Percentiles rank a stretch among this genome's conserved stretches.
Conservation (phyloP, 2,113 vertebrate genomes). For the Chaetodon auriga region DNA sequence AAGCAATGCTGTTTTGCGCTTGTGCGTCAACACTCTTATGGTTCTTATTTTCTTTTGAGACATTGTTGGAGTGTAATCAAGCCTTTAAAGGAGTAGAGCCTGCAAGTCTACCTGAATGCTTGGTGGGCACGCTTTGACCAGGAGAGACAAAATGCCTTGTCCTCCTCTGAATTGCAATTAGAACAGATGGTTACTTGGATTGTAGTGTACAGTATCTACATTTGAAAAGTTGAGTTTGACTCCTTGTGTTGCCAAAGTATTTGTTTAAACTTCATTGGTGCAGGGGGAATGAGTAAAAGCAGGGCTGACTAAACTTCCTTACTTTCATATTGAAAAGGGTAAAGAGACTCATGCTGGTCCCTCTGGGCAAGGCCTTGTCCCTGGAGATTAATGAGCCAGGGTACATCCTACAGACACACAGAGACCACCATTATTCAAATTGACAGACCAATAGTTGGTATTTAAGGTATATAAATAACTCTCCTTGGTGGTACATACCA, state of each 20-base stretch:
- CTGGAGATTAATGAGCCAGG: conserved; percentile 75
- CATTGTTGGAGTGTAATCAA: conserved; percentile 61
- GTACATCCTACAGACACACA: conserved; percentile 51
- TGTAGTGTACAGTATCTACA: conserved; percentile 28
- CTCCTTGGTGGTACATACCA: conserved; percentile 55
- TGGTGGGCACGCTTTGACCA: conserved; percentile 22
- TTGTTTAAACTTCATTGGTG: conserved; percentile 29
- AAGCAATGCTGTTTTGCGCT: conserved; percentile 59
- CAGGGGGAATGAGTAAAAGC: conserved; percentile 4
- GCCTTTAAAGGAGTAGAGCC: conserved; percentile 43
- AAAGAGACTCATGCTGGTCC: conserved; percentile 48
- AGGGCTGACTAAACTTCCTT: conserved; percentile 19
- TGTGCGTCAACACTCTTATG: conserved; percentile 61
- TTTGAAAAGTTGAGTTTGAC: conserved; percentile 57
- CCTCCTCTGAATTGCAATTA: conserved; percentile 41
- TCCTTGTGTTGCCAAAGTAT: conserved; percentile 40
- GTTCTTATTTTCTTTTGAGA: conserved; percentile 66
- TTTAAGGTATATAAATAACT: conserved; percentile 64
- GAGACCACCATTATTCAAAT: conserved; percentile 72
- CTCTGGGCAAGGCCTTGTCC: conserved; percentile 39
- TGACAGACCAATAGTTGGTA: conserved; percentile 70
- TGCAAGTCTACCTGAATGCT: conserved; percentile 56
- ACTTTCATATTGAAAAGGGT: conserved; percentile 37
- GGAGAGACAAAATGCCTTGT: conserved; percentile 32
- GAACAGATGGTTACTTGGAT: conserved; percentile 42